Evolutionary conservation across 2,797 vertebrate species (phyloP).

Genomic region (Hemibagrus guttatus): DNA sequence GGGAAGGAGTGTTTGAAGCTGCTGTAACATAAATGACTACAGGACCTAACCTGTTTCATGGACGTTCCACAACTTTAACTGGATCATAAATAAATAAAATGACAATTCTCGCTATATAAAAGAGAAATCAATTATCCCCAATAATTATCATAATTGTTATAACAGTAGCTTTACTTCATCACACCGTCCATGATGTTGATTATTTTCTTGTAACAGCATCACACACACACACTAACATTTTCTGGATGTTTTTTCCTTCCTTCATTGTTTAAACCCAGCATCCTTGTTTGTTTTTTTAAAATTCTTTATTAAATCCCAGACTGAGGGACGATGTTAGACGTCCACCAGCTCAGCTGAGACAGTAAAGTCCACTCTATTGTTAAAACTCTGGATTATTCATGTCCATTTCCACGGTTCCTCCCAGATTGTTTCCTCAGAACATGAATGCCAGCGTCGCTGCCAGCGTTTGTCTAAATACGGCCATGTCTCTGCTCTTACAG

Average conservation of each 20-base stretch:
- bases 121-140: no score
- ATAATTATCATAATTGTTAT: no score
- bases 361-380: neutral
- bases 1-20: neutral
- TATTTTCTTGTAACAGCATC: neutral
- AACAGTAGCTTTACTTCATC: neutral
- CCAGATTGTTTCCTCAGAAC: slow-evolving; percentile 30
- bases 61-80: neutral
- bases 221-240: neutral
- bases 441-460: neutral
- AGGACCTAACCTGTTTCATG: neutral
- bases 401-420: slow-evolving; percentile 28
- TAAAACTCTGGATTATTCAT: neutral
- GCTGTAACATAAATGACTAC: neutral
- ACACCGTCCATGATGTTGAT: neutral
- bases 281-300: neutral
- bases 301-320: neutral
- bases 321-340: neutral
- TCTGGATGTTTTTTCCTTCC: neutral
- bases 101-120: no score
- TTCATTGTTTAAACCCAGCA: neutral
- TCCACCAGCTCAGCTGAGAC: neutral
- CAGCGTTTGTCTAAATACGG: slow-evolving; percentile 27
- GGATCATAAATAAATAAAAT: neutral
- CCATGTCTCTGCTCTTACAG: slow-evolving; percentile 4